Conservation (phyloP, 2,113 vertebrate species). For the Speoplatyrhinus poulsoni region DNA sequence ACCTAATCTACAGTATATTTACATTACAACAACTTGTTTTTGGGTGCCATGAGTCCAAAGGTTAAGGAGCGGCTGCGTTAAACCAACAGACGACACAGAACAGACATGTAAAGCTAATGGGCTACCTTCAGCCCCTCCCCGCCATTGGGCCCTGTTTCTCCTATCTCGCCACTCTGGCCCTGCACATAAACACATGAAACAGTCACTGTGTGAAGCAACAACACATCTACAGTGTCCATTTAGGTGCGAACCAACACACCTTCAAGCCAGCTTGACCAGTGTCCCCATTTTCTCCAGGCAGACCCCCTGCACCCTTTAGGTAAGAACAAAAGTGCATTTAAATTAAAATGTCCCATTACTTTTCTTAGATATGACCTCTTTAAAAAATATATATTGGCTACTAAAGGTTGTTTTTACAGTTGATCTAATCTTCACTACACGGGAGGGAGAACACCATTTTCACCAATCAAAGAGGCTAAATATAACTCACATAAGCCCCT, state of each 20-base stretch:
- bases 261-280: constrained; percentile 61
- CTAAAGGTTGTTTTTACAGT: too few relatives aligned
- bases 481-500: background rate
- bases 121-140: constrained; percentile 77
- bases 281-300: constrained; percentile 66
- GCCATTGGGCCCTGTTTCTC: constrained; percentile 73
- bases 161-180: constrained; percentile 73
- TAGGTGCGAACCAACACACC: constrained; percentile 47
- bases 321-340: background rate
- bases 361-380: too few relatives aligned
- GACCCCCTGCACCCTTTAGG: constrained; percentile 69
- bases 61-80: too few relatives aligned
- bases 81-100: too few relatives aligned
- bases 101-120: too few relatives aligned
- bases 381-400: too few relatives aligned
- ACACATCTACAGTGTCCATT: background rate
- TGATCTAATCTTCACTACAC: too few relatives aligned
- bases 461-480: background rate
- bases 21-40: too few relatives aligned
- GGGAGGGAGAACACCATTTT: too few relatives aligned
- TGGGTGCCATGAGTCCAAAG: too few relatives aligned
- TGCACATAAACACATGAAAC: constrained; percentile 41
- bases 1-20: too few relatives aligned
- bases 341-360: too few relatives aligned
- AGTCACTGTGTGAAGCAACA: background rate